These are phyloP conservation scores for Tolypeutes matacus DNA, from an alignment of 2,797 vertebrate genomes.

Conservation along the genomic window DNA sequence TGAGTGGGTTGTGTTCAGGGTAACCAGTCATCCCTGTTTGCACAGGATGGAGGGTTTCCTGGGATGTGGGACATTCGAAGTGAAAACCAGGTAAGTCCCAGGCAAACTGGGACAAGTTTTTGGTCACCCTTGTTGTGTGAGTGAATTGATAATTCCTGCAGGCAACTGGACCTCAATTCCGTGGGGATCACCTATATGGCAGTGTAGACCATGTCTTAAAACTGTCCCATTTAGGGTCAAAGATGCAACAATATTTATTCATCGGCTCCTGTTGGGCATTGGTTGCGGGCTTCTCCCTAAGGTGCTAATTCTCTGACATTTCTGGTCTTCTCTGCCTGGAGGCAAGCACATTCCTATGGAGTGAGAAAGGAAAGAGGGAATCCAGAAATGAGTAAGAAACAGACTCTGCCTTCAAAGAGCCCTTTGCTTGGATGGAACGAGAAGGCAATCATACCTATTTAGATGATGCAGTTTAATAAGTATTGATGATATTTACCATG, in stretches of 20 bases:
- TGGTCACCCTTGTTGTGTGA: background rate
- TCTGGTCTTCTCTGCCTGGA: background rate
- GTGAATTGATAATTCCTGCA: background rate
- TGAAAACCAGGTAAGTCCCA: background rate
- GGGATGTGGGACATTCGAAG: background rate
- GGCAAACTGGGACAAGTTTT: background rate
- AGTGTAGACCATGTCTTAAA: background rate
- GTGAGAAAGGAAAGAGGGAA: slow-evolving; percentile 1
- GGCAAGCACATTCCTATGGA: background rate
- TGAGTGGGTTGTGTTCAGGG: background rate
- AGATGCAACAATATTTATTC: background rate
- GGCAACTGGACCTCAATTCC: background rate
- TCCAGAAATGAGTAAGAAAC: background rate
- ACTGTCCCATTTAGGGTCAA: background rate
- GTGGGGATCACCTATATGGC: background rate
- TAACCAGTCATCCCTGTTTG: background rate
- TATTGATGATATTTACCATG: too few relatives aligned
- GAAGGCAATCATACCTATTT: background rate
- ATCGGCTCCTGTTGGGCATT: background rate
- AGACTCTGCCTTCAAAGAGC: background rate
- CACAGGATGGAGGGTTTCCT: background rate
- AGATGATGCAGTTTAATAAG: too few relatives aligned
- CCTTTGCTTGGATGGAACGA: background rate
- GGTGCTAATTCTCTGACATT: background rate
- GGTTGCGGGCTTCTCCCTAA: background rate